Percentiles rank a stretch among this genome's conserved stretches.
Evolutionary conservation across 2,113 vertebrate genomes (phyloP).

Genomic region (Prolemur simus): DNA sequence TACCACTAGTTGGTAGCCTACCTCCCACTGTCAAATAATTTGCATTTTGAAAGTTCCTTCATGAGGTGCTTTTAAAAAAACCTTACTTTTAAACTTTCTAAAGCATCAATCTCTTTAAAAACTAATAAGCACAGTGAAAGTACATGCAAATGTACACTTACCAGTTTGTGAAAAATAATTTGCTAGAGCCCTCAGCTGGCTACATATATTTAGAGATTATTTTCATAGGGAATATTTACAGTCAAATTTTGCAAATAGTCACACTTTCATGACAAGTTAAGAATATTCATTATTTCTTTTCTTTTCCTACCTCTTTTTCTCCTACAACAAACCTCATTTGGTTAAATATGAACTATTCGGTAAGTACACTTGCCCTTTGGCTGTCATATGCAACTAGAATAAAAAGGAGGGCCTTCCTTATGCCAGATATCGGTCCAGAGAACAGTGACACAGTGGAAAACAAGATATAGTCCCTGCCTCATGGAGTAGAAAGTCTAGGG

Average conservation of each 20-base stretch:
- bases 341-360: not conserved
- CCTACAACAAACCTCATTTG: not conserved
- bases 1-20: not conserved
- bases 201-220: slow-evolving; percentile 23
- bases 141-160: not conserved
- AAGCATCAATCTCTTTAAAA: slow-evolving; percentile 19
- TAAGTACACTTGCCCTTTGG: not conserved
- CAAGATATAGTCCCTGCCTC: not conserved
- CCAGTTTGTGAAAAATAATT: not conserved
- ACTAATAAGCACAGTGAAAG: not conserved
- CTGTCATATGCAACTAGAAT: too few species aligned
- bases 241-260: slow-evolving; percentile 17
- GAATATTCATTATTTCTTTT: slow-evolving; percentile 11
- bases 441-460: not conserved
- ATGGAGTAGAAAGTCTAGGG: not conserved
- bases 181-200: not conserved
- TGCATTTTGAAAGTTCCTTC: not conserved
- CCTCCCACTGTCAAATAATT: not conserved
- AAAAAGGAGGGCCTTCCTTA: not conserved
- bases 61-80: not conserved
- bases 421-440: too few species aligned
- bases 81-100: slow-evolving; percentile 26
- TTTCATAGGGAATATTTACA: not conserved
- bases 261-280: not conserved
- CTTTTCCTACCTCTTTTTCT: not conserved